A percentile compares a stretch with the other conserved stretches of the same genome.
These are phyloP conservation scores for Ecliptopera silaceata DNA, from an alignment of 2,888 invertebrate genomes.

Conservation along the genomic window DNA sequence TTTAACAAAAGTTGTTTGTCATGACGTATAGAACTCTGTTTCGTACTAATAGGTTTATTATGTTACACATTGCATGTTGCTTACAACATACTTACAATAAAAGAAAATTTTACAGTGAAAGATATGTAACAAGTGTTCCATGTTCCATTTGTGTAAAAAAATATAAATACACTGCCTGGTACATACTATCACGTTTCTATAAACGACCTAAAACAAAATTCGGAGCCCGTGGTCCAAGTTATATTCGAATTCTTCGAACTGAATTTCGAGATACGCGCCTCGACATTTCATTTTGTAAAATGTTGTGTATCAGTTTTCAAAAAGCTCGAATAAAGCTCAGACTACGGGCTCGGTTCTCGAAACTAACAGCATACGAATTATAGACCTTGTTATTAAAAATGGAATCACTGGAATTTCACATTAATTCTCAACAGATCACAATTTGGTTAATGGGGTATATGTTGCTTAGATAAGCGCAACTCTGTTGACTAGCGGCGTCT, in stretches of 20 bases:
- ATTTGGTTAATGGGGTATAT: constrained; percentile 44
- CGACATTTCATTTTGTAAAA: too few relatives aligned
- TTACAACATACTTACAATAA: constrained; percentile 31
- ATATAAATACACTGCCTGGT: constrained; percentile 66
- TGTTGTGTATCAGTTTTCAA: too few relatives aligned
- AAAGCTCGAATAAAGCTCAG: too few relatives aligned
- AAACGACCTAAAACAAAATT: constrained; percentile 30
- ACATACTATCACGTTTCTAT: constrained; percentile 52
- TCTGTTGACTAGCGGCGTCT: constrained; percentile 84
- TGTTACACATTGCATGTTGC: too few relatives aligned
- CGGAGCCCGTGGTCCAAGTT: too few relatives aligned
- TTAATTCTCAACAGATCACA: constrained; percentile 55
- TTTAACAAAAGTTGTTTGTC: too few relatives aligned
- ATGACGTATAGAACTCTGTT: too few relatives aligned
- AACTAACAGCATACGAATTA: constrained; percentile 50
- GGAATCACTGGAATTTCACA: constrained; percentile 51
- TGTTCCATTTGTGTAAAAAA: constrained; percentile 56
- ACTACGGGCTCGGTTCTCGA: too few relatives aligned
- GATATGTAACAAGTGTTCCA: constrained; percentile 78
- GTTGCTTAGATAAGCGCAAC: constrained; percentile 65
- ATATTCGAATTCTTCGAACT: too few relatives aligned
- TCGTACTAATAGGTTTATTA: too few relatives aligned
- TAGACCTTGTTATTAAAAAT: constrained; percentile 45
- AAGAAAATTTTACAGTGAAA: constrained; percentile 65
- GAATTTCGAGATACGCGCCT: too few relatives aligned